phyloP scores from a whole-genome alignment of 2,797 vertebrate species.

The Hephaestus fuliginosus region DNA sequence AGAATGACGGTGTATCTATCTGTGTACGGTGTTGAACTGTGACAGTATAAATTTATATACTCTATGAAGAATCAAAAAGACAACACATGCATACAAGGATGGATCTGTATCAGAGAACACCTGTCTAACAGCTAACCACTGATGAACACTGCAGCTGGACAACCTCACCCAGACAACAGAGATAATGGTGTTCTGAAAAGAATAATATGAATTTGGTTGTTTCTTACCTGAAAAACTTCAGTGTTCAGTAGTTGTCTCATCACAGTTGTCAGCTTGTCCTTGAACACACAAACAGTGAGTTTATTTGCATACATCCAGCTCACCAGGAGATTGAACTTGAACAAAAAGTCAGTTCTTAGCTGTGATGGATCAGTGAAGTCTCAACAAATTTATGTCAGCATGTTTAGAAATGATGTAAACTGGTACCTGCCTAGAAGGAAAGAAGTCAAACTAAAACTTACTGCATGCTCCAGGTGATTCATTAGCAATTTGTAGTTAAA shows the following conservation, averaged over 20 bases:
- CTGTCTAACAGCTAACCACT: background rate
- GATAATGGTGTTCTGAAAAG: background rate
- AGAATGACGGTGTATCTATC: constrained; percentile 4
- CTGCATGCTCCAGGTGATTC: background rate
- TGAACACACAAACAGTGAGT: background rate
- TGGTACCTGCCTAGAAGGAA: background rate
- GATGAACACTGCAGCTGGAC: background rate
- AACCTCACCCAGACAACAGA: background rate
- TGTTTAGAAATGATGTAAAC: background rate
- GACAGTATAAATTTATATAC: too few relatives aligned
- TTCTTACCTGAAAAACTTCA: background rate
- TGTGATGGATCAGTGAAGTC: background rate
- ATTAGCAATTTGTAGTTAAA: constrained; percentile 1
- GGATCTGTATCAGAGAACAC: background rate
- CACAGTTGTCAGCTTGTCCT: background rate
- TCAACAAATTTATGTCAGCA: background rate
- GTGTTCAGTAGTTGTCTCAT: background rate
- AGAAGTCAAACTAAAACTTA: background rate
- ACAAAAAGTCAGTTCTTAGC: too few relatives aligned
- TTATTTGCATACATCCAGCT: background rate
- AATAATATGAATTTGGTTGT: background rate
- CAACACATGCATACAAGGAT: background rate
- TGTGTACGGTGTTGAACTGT: background rate
- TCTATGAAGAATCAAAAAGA: background rate
- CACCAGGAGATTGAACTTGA: too few relatives aligned